Conservation (phyloP, 2,888 invertebrate species). For the Selenia dentaria region DNA sequence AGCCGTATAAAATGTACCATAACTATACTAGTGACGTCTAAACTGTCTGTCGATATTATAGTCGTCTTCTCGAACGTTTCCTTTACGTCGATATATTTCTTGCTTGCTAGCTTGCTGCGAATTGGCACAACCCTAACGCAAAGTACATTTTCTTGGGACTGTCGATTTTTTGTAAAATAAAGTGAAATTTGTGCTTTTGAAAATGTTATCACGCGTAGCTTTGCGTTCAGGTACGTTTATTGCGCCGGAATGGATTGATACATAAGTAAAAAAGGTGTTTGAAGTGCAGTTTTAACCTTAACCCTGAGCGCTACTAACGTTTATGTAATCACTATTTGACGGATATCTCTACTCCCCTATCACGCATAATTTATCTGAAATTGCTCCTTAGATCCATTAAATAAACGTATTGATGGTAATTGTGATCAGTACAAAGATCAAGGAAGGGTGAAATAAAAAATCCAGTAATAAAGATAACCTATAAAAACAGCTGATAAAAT, state of each 20-base stretch:
- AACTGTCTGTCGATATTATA: too few species aligned
- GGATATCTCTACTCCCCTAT: constrained; percentile 40
- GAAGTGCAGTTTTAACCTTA: constrained; percentile 43
- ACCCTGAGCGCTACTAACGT: constrained; percentile 61
- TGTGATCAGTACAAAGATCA: too few species aligned
- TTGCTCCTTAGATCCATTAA: too few species aligned
- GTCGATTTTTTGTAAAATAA: constrained; percentile 56
- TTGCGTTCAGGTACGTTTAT: constrained; percentile 86
- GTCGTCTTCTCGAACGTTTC: too few species aligned
- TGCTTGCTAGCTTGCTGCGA: too few species aligned
- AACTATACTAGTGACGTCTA: too few species aligned
- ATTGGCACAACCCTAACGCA: constrained; percentile 55
- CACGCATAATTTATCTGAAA: constrained; percentile 23
- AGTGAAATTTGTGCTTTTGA: constrained; percentile 55
- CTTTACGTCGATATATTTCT: too few species aligned
- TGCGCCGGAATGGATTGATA: constrained; percentile 21
- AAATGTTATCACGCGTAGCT: constrained; percentile 89
- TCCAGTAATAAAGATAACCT: background rate
- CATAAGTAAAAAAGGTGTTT: constrained; percentile 4
- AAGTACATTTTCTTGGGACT: constrained; percentile 60
- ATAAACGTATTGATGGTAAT: too few species aligned
- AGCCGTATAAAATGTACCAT: too few species aligned
- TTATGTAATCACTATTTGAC: constrained; percentile 83
- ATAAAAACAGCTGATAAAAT: constrained; percentile 19
- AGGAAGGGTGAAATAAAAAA: too few species aligned